Conservation (phyloP, 2,797 vertebrate genomes). For the Emys orbicularis region DNA sequence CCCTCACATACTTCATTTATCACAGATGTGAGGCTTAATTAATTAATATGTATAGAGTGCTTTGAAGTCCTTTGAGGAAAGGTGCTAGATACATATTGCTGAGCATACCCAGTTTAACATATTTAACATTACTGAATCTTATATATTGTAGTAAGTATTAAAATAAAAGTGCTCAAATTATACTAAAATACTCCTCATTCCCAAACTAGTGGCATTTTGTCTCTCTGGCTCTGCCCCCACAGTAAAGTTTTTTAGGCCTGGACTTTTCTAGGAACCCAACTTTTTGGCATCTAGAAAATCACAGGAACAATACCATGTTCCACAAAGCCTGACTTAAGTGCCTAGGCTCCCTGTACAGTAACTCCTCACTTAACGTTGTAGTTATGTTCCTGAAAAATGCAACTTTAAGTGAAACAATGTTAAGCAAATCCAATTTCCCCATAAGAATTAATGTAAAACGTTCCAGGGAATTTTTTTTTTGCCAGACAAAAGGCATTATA, state of each 20-base stretch:
- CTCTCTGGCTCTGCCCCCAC: not conserved
- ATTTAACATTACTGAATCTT: not conserved
- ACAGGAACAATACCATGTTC: not conserved
- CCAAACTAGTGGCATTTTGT: not conserved
- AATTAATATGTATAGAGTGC: not conserved
- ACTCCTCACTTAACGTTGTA: no score
- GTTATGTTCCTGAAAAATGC: no score
- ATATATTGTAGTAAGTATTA: slow-evolving; percentile 23
- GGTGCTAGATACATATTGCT: not conserved
- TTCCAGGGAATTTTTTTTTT: no score
- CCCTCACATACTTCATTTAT: no score
- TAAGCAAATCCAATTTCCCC: no score
- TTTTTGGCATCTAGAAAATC: not conserved
- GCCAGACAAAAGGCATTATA: no score
- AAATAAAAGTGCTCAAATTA: slow-evolving; percentile 32
- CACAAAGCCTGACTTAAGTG: not conserved
- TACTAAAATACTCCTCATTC: slow-evolving; percentile 21
- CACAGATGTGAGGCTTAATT: not conserved
- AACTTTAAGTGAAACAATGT: no score
- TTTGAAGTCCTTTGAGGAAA: slow-evolving; percentile 1
- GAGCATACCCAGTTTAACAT: not conserved
- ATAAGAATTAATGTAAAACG: no score
- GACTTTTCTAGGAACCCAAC: not conserved
- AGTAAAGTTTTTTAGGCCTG: slow-evolving; percentile 10
- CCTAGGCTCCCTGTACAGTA: not conserved